Evolutionary conservation across 2,888 invertebrate species (phyloP), one percentile per base, ranked within the genome.

Genomic region (Altica lythri): DNA sequence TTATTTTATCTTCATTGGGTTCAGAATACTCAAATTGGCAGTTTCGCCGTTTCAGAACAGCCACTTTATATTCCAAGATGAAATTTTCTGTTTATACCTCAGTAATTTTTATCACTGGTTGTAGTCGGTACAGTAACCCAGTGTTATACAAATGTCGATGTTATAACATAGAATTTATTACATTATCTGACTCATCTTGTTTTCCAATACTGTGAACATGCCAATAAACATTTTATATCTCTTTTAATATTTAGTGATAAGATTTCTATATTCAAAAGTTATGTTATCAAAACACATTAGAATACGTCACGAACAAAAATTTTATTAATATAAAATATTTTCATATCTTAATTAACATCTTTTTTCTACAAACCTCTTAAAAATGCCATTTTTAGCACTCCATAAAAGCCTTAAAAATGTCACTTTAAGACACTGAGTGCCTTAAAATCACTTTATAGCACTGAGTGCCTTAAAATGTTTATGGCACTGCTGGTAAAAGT

Each of bases 121-220:
- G 25, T 49, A 49, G 40, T 16, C 49, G 49, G 49, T 49, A 49
- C 49, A 49, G 49, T 49, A 49, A 49, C 49, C 40, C 40, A 49
- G 49, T 40, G 32, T 49, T 49, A 49, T 49, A 49, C 32, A 42
- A 42, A 40, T 32, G 40, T 49, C 22, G 40, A 40, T 32, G 22
- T 40, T 32, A 42, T 30, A 10, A n/a, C 27, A 22, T 22, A 47
- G 13, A 48, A 48, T 48, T 30, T 48, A 48, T 49, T 42, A 42
- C 32, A 19, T 22, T 40, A 30, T 30, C 38, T 48, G 48, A 30
- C 38, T 48, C 48, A 48, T 48, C 13, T 38, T 37, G 47, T 29
- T 47, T 47, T 37, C 37, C 22, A 37, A 17, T 47, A 25, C 27
- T 19, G 32, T 30, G 22, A 43, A 9, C 6, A 29, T 10, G 29